Evolutionary conservation across 2,797 vertebrate genomes (phyloP), one percentile per base, ranked within the genome.

Genomic region (Lepus oiostolus): DNA sequence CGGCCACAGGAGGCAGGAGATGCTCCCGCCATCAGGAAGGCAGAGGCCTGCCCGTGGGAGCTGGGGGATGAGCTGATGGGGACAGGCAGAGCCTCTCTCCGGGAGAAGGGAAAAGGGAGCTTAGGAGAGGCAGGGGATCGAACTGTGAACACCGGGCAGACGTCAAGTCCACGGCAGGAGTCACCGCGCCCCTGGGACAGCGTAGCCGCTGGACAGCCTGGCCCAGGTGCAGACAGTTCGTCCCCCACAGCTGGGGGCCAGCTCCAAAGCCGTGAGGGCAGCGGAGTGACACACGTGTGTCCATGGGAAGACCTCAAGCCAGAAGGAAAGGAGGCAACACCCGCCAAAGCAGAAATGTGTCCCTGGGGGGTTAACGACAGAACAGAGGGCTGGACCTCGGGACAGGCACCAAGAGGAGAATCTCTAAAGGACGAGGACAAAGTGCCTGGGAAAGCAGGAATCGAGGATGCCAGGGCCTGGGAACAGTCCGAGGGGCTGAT

Each of bases 1-100:
- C 97, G 97, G 47, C 98, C 97, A 0, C 98, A 99, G 99, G 98
- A 99, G 76, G 90, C 95, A 71, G 89, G 35, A 50, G 96, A 97
- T 17, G 96, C 94, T 75, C 89, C 24, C 22, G 62, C 97, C 96
- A 17, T 94, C 89, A 4, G 97, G 96, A 38, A 97, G 98, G 35
- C 87, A 11, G 97, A 98, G 38, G 74, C 98, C 26, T 98, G 97
- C 94, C 98, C 97, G 4, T 97, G 98, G 97, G 97, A 98, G 91
- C 81, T 87, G 81, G 70, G 47, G 0, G 85, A 79, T 0, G 7
- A 84, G 54, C 82, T 6, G 0, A 0, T 0, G 0, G 91, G 85
- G 9, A 30, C 0, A 0, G 0, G 0, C 1, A 92, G 47, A 38
- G 3, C 83, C 10, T 62, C 77, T 77, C 52, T 90, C 77, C 54